Evolutionary conservation across 1,140 invertebrate genomes (phyloP).

Genomic region (Nephila pilipes): DNA sequence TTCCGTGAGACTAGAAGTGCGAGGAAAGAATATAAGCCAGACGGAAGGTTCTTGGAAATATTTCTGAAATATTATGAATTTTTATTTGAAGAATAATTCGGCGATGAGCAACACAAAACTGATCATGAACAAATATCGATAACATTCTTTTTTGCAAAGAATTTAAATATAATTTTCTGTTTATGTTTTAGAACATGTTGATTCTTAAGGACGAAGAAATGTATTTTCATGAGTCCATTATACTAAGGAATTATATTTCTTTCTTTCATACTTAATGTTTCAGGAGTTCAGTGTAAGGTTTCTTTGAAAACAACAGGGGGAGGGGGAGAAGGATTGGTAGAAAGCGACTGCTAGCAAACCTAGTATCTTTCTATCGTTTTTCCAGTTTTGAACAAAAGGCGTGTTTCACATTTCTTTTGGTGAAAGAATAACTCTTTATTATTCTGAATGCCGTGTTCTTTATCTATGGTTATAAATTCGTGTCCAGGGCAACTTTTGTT

Average conservation of each 20-base stretch:
- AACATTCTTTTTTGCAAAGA: no score
- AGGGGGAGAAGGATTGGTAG: no score
- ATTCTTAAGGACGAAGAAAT: neutral
- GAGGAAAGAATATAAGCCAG: no score
- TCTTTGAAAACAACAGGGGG: conserved; percentile 7
- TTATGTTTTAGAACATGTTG: no score
- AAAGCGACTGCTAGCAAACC: neutral
- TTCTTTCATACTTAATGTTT: neutral
- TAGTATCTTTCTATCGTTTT: neutral
- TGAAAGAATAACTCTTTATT: conserved; percentile 16
- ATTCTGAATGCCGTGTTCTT: neutral
- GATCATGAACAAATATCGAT: neutral
- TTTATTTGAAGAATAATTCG: no score
- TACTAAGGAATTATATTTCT: neutral
- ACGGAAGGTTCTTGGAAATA: no score
- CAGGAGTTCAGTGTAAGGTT: neutral
- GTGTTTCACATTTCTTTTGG: conserved; percentile 11
- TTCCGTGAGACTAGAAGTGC: no score
- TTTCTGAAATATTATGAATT: no score
- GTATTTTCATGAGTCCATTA: neutral
- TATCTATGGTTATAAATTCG: neutral
- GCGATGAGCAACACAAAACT: no score
- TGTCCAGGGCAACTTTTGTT: conserved; percentile 1
- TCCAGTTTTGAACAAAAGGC: neutral
- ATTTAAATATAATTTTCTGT: no score